Conservation (phyloP, 2,888 invertebrate species). For the Sialis lutaria region DNA sequence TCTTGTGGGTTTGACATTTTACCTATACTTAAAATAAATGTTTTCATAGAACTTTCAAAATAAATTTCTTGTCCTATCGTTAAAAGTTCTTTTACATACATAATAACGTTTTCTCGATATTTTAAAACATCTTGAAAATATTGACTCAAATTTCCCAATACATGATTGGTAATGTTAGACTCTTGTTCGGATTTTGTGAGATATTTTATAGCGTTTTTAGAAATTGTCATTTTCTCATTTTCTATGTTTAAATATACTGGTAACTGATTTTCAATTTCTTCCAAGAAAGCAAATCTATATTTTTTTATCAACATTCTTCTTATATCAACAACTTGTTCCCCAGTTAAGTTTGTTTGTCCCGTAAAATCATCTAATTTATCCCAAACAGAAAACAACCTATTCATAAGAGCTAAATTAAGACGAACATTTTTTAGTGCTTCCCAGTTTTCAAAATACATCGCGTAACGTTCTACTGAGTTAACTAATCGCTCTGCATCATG, state of each 20-base stretch:
- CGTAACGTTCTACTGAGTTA: neutral
- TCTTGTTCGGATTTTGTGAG: slow-evolving; percentile 4
- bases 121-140: slow-evolving; percentile 6
- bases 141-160: slow-evolving; percentile 8
- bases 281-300: slow-evolving; percentile 9
- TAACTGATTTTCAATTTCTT: slow-evolving; percentile 7
- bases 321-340: slow-evolving; percentile 1
- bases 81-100: neutral
- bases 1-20: neutral
- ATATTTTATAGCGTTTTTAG: slow-evolving; percentile 5
- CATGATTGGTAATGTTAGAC: slow-evolving; percentile 5
- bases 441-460: neutral
- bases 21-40: slow-evolving; percentile 4
- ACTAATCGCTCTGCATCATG: slow-evolving; percentile 3
- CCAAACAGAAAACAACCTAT: neutral
- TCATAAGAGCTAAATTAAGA: neutral
- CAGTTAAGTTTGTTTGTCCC: neutral
- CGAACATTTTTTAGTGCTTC: neutral
- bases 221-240: slow-evolving; percentile 2
- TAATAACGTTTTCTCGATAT: neutral
- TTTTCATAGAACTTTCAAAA: slow-evolving; percentile 4
- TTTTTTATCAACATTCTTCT: slow-evolving; percentile 7
- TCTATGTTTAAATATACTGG: slow-evolving; percentile 1
- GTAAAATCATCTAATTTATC: neutral
- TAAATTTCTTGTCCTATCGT: neutral